These are phyloP conservation scores for Netta rufina DNA, from an alignment of 2,797 vertebrate genomes.

Conservation along the genomic window DNA sequence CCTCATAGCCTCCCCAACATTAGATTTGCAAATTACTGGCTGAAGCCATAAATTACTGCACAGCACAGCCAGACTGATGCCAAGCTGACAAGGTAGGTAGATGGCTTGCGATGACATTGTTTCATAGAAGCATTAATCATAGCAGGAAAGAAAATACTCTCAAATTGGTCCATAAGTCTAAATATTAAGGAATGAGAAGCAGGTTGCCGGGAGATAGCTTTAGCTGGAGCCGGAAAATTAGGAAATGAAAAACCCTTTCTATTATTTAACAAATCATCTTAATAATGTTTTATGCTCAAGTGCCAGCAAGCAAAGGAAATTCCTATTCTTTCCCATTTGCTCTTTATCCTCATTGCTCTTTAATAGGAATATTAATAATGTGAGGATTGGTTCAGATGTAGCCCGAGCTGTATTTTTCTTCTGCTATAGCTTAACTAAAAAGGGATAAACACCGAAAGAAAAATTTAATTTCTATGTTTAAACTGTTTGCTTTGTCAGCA, in stretches of 20 bases:
- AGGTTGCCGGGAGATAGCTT: constrained; percentile 71
- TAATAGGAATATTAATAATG: constrained; percentile 58
- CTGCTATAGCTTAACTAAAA: neutral
- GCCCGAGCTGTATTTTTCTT: neutral
- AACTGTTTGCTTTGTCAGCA: neutral
- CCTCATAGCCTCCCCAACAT: constrained; percentile 82
- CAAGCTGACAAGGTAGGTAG: constrained; percentile 83
- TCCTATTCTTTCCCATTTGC: constrained; percentile 17
- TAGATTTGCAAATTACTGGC: constrained; percentile 94
- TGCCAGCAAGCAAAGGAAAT: constrained; percentile 31
- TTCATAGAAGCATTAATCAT: constrained; percentile 91
- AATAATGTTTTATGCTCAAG: constrained; percentile 58
- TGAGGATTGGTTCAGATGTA: neutral
- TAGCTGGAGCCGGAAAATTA: constrained; percentile 71
- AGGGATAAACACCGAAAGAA: neutral
- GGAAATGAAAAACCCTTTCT: constrained; percentile 78
- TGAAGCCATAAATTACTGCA: constrained; percentile 90
- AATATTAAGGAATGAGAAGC: constrained; percentile 85
- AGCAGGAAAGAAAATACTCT: constrained; percentile 81
- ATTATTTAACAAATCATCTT: constrained; percentile 82
- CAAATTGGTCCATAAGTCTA: constrained; percentile 92
- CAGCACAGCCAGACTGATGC: constrained; percentile 78
- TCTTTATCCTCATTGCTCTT: constrained; percentile 29
- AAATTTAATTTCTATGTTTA: neutral
- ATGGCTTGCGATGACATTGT: constrained; percentile 87